Conservation (phyloP, 2,888 invertebrate genomes). For the Emmelina monodactyla region DNA sequence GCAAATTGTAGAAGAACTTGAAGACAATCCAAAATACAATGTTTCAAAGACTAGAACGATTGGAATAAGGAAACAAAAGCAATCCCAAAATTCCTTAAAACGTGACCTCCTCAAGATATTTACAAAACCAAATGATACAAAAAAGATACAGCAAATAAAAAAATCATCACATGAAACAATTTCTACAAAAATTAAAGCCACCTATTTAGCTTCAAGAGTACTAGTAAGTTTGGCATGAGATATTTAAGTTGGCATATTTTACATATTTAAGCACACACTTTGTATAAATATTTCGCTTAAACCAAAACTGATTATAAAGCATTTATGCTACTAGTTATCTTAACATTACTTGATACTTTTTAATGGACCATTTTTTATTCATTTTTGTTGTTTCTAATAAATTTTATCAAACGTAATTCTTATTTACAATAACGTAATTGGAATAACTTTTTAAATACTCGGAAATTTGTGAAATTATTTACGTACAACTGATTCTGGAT, state of each 20-base stretch:
- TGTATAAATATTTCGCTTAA: conserved; percentile 11
- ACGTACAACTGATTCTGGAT: too few species aligned
- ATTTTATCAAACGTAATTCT: conserved; percentile 39
- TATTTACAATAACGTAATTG: conserved; percentile 41
- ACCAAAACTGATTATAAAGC: conserved; percentile 33
- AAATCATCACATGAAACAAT: conserved; percentile 20
- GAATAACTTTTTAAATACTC: conserved; percentile 18
- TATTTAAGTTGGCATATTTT: neutral
- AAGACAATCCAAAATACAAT: conserved; percentile 21
- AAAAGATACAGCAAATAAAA: conserved; percentile 4
- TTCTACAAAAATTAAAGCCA: conserved; percentile 27
- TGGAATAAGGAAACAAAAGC: conserved; percentile 28
- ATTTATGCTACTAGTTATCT: conserved; percentile 28
- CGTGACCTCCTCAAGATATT: conserved; percentile 44
- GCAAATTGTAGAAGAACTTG: neutral
- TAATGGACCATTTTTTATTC: conserved; percentile 54
- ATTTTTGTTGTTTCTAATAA: conserved; percentile 42
- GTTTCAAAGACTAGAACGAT: conserved; percentile 49
- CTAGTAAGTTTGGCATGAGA: conserved; percentile 44
- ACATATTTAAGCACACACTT: conserved; percentile 30
- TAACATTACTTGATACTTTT: conserved; percentile 47
- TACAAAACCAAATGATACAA: conserved; percentile 50
- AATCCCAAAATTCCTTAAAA: conserved; percentile 18
- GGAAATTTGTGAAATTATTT: conserved; percentile 17
- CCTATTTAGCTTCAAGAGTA: conserved; percentile 38